Evolutionary conservation across 2,797 vertebrate species (phyloP), one percentile per base, ranked within the genome.

Genomic region (Masticophis lateralis): DNA sequence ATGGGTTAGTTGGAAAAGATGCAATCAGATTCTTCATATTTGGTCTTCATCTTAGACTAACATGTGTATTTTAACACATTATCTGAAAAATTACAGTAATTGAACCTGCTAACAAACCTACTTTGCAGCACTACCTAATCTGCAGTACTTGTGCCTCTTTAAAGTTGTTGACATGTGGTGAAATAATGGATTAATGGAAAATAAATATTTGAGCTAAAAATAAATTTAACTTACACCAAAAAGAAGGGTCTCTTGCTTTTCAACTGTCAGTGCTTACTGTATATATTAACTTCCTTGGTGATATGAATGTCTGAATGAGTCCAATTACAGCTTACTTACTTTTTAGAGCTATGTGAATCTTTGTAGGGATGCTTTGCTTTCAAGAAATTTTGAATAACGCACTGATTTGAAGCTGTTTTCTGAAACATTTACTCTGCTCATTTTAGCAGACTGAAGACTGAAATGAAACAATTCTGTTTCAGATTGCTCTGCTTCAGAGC

Each of bases 121-220:
- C 37, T 79, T 79, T 43, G 37, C 74, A 0, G 32, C 3, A 5
- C 66, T 86, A 14, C 2, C n/a, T 1, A 0, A 0, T 87, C 88
- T 47, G 10, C 28, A 11, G 37, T 69, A 57, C 53, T 90, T 6
- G 5, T 6, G 13, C 43, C 2, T 3, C 61, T 69, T 66, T 88
- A 28, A 51, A 53, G 14, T 91, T 9, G 20, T 47, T 87, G 0
- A 86, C 12, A 66, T 47, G 3, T 92, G 92, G 91, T 90, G 3
- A 1, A 93, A 27, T 43, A 22, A 55, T 11, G 11, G 47, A 22
- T 69, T 74, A 91, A 53, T 57, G 37, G 12, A 74, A 74, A 88
- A 86, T 32, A 57, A 25, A 87, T 90, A 61, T 43, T 7, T 55
- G 27, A 55, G 53, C 37, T 51, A 86, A 59, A 51, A 87, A 69